Evolutionary conservation across 1,140 invertebrate species (phyloP), one percentile per base, ranked within the genome.

Genomic region (Cyphomyrmex costatus): DNA sequence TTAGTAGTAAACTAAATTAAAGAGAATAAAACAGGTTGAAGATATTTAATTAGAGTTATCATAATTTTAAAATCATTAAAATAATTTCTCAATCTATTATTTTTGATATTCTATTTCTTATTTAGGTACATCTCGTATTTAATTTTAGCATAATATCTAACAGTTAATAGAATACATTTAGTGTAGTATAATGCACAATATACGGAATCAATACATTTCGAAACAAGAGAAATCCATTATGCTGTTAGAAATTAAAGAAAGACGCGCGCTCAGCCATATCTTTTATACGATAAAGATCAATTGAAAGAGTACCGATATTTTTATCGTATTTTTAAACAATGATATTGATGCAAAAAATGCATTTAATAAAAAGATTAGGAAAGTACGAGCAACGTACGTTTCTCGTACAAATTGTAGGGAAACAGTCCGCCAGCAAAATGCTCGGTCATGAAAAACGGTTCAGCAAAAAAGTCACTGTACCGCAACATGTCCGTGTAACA

Each of bases 401-500:
- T 73, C 30, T 73, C 68, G 8, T 36, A 12, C 42, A 61, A 61
- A 74, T 83, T 74, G 68, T 56, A 56, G 53, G 19, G 33, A 80
- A 68, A 42, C 63, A 56, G 53, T 80, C 16, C 49, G 61, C 46
- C n/a, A 49, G 21, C 53, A 65, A 80, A 80, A 70, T 14, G 63
- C 8, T 14, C 46, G 63, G n/a, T 80, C 49, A 21, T 80, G 78
- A 73, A 60, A 83, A 83, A 83, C 36, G n/a, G 24, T 46, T 24
- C 21, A 36, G 36, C 36, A 60, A 83, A 74, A 73, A 73, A 73
- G 58, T 74, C 27, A 73, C 53, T 7, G 30, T 24, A 58, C 19
- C 24, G 27, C 36, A 33, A 24, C 14, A 14, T 53, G 66, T 30
- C 51, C 66, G 66, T 83, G 46, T 83, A 83, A 83, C 79, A 73